Base-by-base conservation (phyloP, 2,888 invertebrate genomes). In the Esperia sulphurella region DNA sequence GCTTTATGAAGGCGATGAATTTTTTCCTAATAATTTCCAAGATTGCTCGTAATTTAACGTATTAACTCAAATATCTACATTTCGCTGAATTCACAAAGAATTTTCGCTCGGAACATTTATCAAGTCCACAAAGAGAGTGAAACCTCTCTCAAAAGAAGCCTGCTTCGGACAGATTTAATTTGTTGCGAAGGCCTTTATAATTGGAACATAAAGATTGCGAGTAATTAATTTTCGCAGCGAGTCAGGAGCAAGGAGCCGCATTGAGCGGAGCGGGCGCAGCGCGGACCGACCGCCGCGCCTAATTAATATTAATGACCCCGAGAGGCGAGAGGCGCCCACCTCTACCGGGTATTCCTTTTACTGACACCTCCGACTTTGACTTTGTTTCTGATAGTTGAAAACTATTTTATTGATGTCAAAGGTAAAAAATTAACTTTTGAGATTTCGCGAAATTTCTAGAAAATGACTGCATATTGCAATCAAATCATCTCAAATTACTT, bases 181-280 rank as follows among this genome's bases (percentile, higher is more conserved):
- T 89, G 89, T 89, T 86, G 86, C 89, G 83, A 89, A 89, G 89
- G 88, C 88, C 80, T 89, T 89, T 88, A 88, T 89, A 89, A 89
- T 89, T 89, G 88, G 88, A 89, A 88, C 85, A 89, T 89, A 89
- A 89, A 89, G 89, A 89, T 89, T 88, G 87, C 76, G 86, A 89
- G 88, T 89, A 89, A 89, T 89, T 89, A 89, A 89, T 89, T 89
- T 89, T 89, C 80, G 84, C 86, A 83, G 85, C 81, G 85, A 89
- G 89, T 89, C 89, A 86, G 83, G 79, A 87, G 88, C 89, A 87
- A 85, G 82, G 84, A 83, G 81, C 28, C 77, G 85, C 78, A 85
- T 80, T 82, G 81, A 79, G 76, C 68, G 9, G 76, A 67, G 9
- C 31, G 10, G 31, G 31, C 31, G 35, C 10, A n/a, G 35, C 35